Evolutionary conservation across 1,140 invertebrate species (phyloP).

Genomic region (Mamestra configurata): DNA sequence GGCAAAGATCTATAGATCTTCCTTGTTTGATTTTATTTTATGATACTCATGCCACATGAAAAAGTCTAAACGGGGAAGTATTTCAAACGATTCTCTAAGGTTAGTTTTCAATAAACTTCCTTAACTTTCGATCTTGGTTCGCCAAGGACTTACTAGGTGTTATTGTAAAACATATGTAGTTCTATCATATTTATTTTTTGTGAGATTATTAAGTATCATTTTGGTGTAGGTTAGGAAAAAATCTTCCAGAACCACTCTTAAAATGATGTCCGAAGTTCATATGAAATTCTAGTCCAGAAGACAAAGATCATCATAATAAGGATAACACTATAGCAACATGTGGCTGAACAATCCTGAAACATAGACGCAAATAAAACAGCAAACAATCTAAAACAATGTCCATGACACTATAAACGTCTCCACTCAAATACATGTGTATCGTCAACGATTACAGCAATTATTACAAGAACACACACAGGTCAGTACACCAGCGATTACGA

Average conservation of each 20-base stretch:
- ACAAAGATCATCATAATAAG: too few relatives aligned
- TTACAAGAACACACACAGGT: neutral
- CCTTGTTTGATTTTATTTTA: neutral
- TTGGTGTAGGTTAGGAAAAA: too few relatives aligned
- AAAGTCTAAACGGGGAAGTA: conserved; percentile 13
- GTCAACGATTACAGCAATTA: neutral
- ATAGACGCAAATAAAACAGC: too few relatives aligned
- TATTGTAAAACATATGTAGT: too few relatives aligned
- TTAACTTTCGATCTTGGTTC: neutral
- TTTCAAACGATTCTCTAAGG: neutral
- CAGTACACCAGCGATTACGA: conserved; percentile 24
- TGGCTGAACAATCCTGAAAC: too few relatives aligned
- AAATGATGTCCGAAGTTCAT: too few relatives aligned
- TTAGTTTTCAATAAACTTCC: neutral
- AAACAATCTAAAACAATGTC: too few relatives aligned
- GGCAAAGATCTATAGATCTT: neutral
- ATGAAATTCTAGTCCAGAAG: too few relatives aligned
- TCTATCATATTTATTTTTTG: too few relatives aligned
- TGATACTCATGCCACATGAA: neutral
- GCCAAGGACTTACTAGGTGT: neutral
- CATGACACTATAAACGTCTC: neutral
- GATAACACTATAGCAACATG: too few relatives aligned
- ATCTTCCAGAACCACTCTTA: too few relatives aligned
- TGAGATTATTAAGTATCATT: too few relatives aligned
- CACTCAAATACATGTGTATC: neutral